These are phyloP conservation scores for Cynodonichthys magdalenae DNA, from an alignment of 2,797 vertebrate species.

Conservation along the genomic window DNA sequence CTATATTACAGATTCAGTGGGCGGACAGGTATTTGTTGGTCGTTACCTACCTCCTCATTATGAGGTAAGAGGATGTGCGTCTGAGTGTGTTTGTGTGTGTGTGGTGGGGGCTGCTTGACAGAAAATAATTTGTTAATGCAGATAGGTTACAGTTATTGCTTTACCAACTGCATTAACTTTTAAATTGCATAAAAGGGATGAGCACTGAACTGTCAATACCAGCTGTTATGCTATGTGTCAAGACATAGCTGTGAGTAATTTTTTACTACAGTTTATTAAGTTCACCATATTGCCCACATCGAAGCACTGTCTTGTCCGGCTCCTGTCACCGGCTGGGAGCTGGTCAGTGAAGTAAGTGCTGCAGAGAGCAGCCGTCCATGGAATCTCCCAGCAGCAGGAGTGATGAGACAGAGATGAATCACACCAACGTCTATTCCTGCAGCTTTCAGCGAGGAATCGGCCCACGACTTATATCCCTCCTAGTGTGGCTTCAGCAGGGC, in stretches of 20 bases:
- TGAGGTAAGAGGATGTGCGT: neutral
- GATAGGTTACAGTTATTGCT: conserved; percentile 8
- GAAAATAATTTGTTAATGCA: neutral
- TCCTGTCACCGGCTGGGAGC: conserved; percentile 50
- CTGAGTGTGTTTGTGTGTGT: neutral
- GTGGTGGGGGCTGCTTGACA: neutral
- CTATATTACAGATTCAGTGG: neutral
- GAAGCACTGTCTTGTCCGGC: conserved; percentile 48
- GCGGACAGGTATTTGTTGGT: neutral
- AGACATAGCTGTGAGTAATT: neutral
- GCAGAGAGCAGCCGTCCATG: conserved; percentile 49
- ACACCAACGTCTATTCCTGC: conserved; percentile 55
- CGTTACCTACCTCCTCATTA: neutral
- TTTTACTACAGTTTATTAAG: conserved; percentile 6
- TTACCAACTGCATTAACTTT: conserved; percentile 7
- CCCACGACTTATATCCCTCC: conserved; percentile 64
- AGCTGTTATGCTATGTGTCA: neutral
- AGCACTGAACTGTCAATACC: conserved; percentile 3
- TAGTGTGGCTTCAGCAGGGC: conserved; percentile 60
- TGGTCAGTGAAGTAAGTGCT: conserved; percentile 54
- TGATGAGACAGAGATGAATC: conserved; percentile 76
- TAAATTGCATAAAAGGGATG: neutral
- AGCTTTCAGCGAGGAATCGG: conserved; percentile 56
- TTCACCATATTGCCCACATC: conserved; percentile 36
- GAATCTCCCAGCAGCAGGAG: conserved; percentile 53